Base-by-base conservation (phyloP, 2,113 vertebrate species). In the Pelusios castaneus region DNA sequence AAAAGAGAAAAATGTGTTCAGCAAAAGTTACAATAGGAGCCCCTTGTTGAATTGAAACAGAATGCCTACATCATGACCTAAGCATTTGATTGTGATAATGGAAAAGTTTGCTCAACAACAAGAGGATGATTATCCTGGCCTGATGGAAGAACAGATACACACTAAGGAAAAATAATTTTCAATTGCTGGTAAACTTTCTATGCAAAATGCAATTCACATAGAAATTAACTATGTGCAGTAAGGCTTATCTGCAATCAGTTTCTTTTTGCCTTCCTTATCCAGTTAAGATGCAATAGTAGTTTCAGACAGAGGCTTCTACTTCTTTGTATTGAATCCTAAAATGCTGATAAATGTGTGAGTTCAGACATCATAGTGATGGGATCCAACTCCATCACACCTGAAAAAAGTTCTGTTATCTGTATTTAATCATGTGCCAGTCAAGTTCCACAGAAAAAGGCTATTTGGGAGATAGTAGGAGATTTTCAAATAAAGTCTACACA, bases 1-100 rank as follows among this genome's bases (percentile, higher is more conserved):
- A 80, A 76, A 93, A 80, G 83, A 89, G 88, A 89, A 54, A 91
- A 91, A 84, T 80, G 63, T 6, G 25, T 90, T 91, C 43, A 81
- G 84, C 78, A 73, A 67, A 95, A 78, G 85, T 47, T n/a, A 75
- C 5, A 79, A 34, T 43, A 43, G 25, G 38, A 10, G 25, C 17
- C 38, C 41, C n/a, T 70, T 38, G 8, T 7, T 81, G 38, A n/a
- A 17, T 58, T 2, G 9, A 56, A 41, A 29, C 38, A 56, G 52
- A 80, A 43, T 41, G 41, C n/a, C 52, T 81, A 43, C 25, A 25
- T 27, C 41, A 31, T 43, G 16, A 16, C n/a, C 25, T 29, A 56
- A 58, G 25, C 43, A 43, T 29, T 56, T 58, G 38, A 58, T 58
- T 58, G 24, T 31, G 14, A 43, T 58, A 81, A 25, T 14, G 9